These are phyloP conservation scores for Oxystoma pomonae DNA, from an alignment of 2,888 invertebrate genomes.

Conservation along the genomic window DNA sequence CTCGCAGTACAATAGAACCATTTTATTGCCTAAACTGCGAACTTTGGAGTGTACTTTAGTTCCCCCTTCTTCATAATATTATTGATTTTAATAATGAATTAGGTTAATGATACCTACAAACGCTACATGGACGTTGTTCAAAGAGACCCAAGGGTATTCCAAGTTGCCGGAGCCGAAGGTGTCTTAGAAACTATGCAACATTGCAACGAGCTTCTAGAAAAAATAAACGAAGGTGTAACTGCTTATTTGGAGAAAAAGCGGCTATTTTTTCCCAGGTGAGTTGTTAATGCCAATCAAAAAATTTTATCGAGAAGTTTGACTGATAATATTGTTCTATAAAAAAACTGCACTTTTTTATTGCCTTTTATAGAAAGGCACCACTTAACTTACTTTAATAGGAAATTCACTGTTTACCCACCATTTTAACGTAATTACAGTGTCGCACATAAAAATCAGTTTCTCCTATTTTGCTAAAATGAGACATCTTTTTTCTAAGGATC, in stretches of 20 bases:
- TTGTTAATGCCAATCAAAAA: no score
- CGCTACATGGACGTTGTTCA: conserved; percentile 60
- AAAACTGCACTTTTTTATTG: no score
- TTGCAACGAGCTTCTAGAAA: conserved; percentile 67
- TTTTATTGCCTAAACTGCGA: not conserved
- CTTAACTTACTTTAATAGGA: no score
- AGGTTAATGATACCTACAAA: conserved; percentile 61
- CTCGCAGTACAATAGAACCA: not conserved
- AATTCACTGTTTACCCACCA: no score
- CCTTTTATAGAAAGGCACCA: no score
- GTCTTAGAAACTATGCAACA: conserved; percentile 67
- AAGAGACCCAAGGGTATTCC: conserved; percentile 61
- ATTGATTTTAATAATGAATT: conserved; percentile 11
- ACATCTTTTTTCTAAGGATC: no score
- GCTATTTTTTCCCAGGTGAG: conserved; percentile 72
- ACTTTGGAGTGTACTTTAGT: not conserved
- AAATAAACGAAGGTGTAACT: conserved; percentile 78
- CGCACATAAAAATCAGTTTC: no score
- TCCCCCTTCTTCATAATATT: not conserved
- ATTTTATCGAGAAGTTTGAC: no score
- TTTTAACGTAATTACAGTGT: no score
- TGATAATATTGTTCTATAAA: no score
- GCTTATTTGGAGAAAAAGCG: conserved; percentile 81
- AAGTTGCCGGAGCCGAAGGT: conserved; percentile 62
- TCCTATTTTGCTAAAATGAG: no score